phyloP scores from a whole-genome alignment of 2,888 invertebrate genomes.

The Cremastinae sp. region DNA sequence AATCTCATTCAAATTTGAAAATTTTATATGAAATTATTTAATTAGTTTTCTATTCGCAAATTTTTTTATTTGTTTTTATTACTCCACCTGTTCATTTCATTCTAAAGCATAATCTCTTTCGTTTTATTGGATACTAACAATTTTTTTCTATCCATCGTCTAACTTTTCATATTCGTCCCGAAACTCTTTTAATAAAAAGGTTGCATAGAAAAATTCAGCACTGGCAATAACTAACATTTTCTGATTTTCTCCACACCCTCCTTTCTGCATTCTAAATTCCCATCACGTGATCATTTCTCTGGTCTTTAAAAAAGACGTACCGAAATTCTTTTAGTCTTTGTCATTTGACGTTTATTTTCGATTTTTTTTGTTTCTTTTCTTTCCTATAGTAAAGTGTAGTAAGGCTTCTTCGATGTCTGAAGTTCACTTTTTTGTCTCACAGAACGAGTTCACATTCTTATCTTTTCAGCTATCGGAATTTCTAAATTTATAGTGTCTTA shows the following conservation, averaged over 20 bases:
- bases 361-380: constrained; percentile 23
- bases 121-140: no score
- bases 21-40: no score
- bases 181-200: no score
- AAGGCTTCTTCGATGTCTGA: constrained; percentile 77
- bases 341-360: constrained; percentile 54
- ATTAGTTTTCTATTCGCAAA: no score
- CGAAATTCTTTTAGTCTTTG: constrained; percentile 47
- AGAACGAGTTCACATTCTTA: constrained; percentile 39
- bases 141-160: no score
- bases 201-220: no score
- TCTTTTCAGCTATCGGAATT: constrained; percentile 49
- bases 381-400: constrained; percentile 64
- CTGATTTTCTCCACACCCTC: not conserved
- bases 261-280: constrained; percentile 17
- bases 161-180: no score
- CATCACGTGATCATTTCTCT: constrained; percentile 37
- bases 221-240: constrained; percentile 13
- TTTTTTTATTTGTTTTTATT: no score
- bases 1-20: no score
- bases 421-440: constrained; percentile 66
- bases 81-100: no score
- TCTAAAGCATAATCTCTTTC: no score
- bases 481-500: constrained; percentile 50
- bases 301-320: constrained; percentile 54